A percentile compares a stretch with the other conserved stretches of the same genome.
These are phyloP conservation scores for Myotis pilosus DNA, from an alignment of 2,797 vertebrate genomes.

Conservation along the genomic window DNA sequence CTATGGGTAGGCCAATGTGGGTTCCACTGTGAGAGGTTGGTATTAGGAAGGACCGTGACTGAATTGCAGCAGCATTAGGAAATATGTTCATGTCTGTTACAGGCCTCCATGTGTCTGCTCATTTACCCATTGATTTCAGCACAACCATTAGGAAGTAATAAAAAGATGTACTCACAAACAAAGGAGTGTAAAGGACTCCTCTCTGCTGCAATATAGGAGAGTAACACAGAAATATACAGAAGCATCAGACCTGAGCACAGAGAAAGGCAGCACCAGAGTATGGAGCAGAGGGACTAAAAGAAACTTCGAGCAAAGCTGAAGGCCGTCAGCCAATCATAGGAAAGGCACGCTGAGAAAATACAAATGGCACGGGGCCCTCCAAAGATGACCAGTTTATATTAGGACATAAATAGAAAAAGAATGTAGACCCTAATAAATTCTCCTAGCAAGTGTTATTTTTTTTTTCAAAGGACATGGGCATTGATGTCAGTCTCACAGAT, in stretches of 20 bases:
- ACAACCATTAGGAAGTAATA: not conserved
- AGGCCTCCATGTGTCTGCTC: not conserved
- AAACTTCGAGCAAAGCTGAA: not conserved
- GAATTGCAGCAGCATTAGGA: not conserved
- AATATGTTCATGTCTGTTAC: not conserved
- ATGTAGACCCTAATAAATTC: not conserved
- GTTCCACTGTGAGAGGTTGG: not conserved
- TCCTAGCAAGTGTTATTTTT: not conserved
- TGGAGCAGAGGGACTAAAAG: not conserved
- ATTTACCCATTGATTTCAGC: not conserved
- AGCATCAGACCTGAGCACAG: not conserved
- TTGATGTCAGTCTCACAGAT: not conserved
- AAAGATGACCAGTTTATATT: not conserved
- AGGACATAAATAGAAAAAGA: not conserved
- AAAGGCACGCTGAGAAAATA: not conserved
- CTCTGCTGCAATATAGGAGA: not conserved
- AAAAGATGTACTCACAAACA: not conserved
- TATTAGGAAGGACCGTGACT: not conserved
- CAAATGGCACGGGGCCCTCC: not conserved
- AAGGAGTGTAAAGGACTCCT: not conserved
- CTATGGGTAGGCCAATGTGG: not conserved
- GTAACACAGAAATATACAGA: not conserved
- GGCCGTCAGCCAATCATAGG: not conserved
- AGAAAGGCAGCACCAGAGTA: not conserved
- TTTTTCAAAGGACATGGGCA: not conserved